Base-by-base conservation (phyloP, 2,888 invertebrate genomes). In the Caenorhabditis drosophilae region DNA sequence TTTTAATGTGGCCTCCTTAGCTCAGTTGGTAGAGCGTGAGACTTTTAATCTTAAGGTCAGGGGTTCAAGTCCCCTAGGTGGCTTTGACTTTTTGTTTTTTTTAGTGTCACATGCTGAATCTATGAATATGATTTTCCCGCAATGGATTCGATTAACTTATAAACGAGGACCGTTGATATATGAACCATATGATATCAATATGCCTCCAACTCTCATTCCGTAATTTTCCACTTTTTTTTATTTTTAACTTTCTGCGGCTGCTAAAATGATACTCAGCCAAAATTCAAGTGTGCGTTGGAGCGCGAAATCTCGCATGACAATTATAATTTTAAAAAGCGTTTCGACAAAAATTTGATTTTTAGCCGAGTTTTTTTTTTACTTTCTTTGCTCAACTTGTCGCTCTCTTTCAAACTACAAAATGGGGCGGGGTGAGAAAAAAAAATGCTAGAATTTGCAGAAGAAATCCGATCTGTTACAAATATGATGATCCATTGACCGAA, bases 11-110 rank as follows among this genome's bases (percentile, higher is more conserved):
- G 63, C 63, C 63, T 57, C 63, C 63, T 63, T 63, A 63, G 75
- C 75, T 75, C 75, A 74, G 73, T 74, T 75, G 73, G 75, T 75
- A 75, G 75, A 75, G 75, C 75, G 75, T 75, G 66, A 74, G 74
- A 74, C 74, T 74, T 70, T 74, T 74, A 74, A 72, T 72, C 74
- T 71, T 62, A 75, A 70, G 66, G 70, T 68, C 68, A 70, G 62
- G 70, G 73, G 70, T 68, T 73, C 73, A 68, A 73, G 68, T 56
- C 73, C 70, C 73, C 62, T 70, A 70, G 66, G 73, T 57, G 73
- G 70, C 73, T 63, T 45, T 27, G 42, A 15, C 20, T 68, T 59
- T 58, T 63, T 31, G 7, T 2, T 25, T 42, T n/a, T 49, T 50
- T 15, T 44, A 58, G 61, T 67, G 27, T 61, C 67, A 7, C 38